phyloP scores from a whole-genome alignment of 2,113 vertebrate genomes.

The Psittacara wagleri region DNA sequence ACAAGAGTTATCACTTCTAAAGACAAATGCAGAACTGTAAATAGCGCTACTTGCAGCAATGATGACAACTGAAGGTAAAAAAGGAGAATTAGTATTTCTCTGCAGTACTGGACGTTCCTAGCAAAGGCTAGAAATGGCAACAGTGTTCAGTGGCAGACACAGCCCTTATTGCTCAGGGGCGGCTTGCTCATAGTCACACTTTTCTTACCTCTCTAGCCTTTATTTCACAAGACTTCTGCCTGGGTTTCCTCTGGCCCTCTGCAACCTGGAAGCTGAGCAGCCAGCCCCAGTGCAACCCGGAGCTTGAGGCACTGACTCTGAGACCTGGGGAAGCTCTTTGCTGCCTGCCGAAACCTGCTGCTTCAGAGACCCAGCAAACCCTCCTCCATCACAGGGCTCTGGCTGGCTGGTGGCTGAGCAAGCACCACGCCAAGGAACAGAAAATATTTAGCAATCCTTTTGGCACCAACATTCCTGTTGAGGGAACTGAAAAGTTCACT shows the following conservation, averaged over 20 bases:
- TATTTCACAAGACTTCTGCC: not conserved
- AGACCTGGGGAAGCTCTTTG: not conserved
- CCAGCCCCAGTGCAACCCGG: not conserved
- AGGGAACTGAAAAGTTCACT: not conserved
- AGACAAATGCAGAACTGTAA: not conserved
- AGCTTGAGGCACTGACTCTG: not conserved
- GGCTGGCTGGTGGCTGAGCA: not conserved
- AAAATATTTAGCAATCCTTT: not conserved
- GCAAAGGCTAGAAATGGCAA: not conserved
- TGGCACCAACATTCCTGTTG: not conserved
- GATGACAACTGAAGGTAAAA: not conserved
- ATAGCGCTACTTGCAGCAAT: not conserved
- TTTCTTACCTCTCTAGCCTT: not conserved
- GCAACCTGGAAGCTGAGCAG: not conserved
- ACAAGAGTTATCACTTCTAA: not conserved
- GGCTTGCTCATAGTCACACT: not conserved
- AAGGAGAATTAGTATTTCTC: not conserved
- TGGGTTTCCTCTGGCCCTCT: not conserved
- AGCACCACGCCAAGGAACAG: not conserved
- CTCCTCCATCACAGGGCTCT: not conserved
- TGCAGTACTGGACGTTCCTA: not conserved
- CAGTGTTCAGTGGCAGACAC: not conserved
- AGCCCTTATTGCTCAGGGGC: not conserved
- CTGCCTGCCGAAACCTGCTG: not conserved
- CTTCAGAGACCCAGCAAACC: not conserved